A percentile compares a stretch with the other conserved stretches of the same genome.
These are phyloP conservation scores for Laupala kohalensis DNA, from an alignment of 1,140 invertebrate genomes.

Conservation along the genomic window DNA sequence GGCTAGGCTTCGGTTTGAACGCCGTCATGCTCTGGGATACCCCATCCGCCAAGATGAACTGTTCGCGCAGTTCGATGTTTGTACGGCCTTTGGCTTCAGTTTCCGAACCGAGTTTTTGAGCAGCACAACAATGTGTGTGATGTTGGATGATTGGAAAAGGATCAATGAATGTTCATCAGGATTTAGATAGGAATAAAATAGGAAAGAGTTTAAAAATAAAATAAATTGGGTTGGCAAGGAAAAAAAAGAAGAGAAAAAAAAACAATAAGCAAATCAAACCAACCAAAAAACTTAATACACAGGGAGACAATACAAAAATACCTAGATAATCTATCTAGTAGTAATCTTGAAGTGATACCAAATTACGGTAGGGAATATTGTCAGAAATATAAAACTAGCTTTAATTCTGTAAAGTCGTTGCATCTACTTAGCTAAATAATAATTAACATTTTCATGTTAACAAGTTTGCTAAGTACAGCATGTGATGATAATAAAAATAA, in stretches of 20 bases:
- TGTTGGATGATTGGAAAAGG: background rate
- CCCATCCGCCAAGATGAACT: slow-evolving; percentile 95
- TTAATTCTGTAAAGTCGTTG: too few relatives aligned
- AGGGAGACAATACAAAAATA: slow-evolving; percentile 14
- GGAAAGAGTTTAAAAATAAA: slow-evolving; percentile 7
- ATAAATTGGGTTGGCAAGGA: slow-evolving; percentile 18
- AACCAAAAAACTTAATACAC: slow-evolving; percentile 9
- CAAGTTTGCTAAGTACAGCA: too few relatives aligned
- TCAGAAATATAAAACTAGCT: too few relatives aligned
- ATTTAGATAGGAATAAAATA: slow-evolving; percentile 9
- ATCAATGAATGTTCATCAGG: background rate
- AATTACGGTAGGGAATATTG: too few relatives aligned
- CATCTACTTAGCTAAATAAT: too few relatives aligned
- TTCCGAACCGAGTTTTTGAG: background rate
- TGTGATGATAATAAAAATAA: too few relatives aligned
- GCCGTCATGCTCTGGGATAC: slow-evolving; percentile 95
- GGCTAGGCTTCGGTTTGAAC: slow-evolving; percentile 79
- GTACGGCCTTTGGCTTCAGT: slow-evolving; percentile 85
- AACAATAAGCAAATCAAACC: background rate
- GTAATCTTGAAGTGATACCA: background rate
- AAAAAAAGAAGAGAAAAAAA: slow-evolving; percentile 27
- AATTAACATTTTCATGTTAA: too few relatives aligned
- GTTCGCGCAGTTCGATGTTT: slow-evolving; percentile 96
- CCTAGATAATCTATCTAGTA: slow-evolving; percentile 1
- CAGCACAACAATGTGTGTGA: slow-evolving; percentile 7